Evolutionary conservation across 2,113 vertebrate species (phyloP), one percentile per base, ranked within the genome.

Genomic region (Gracilinanus agilis): DNA sequence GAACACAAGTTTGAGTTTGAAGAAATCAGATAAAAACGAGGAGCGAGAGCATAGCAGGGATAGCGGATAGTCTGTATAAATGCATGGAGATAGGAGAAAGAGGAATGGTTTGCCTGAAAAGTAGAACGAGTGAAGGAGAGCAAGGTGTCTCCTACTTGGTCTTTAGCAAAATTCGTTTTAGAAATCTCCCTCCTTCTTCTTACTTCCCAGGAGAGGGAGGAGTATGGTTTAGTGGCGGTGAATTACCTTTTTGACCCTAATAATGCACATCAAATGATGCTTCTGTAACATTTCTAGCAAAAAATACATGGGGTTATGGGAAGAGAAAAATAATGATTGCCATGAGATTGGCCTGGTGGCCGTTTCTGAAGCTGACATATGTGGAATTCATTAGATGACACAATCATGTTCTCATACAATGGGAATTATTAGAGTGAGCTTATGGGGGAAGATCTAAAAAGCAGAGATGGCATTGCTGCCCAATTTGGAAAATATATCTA

Each of bases 261-360:
- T 75, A 75, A 75, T 75, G 2, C 6, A 21, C 21, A 75, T 34
- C 0, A 1, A 13, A 34, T 40, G 16, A 75, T 40, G 34, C 34
- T 75, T 75, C 34, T 75, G 8, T 75, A 13, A 75, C 67, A 75
- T 75, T 67, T 75, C 67, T 75, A n/a, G 19, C 67, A 75, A 40
- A 61, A 27, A 75, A 34, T 75, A 6, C 40, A 34, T 75, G 67
- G 34, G 67, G 67, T 6, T 75, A 40, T 40, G 67, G 67, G 67
- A 75, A 40, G 67, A 75, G 67, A 56, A 2, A 61, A 58, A 67
- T 24, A 56, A 56, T 24, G 13, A 3, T 40, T 61, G 92, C 93
- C 96, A 24, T 54, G 90, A 56, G 93, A 91, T 89, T 55, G 91
- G 94, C 91, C 95, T 94, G 96, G 53, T 97, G 95, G 94, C 58